Evolutionary conservation across 2,797 vertebrate species (phyloP).

Genomic region (Poliocrania exsul): DNA sequence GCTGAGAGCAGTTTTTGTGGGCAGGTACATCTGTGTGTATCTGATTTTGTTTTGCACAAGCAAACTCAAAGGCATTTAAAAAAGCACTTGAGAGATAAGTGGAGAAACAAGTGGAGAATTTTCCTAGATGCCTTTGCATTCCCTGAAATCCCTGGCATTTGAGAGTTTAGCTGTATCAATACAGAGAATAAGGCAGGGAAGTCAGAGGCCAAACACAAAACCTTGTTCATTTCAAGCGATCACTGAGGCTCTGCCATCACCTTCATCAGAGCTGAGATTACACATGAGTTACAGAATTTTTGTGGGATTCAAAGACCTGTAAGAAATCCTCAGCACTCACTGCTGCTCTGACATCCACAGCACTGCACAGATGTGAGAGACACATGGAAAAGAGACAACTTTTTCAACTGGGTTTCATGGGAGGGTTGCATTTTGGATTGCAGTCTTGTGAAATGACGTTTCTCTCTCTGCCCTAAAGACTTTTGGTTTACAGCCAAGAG

Average conservation of each 20-base stretch:
- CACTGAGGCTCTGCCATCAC: rapidly evolving
- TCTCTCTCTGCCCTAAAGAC: not conserved
- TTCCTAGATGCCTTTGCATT: not conserved
- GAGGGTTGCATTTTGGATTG: not conserved
- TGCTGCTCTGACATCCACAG: not conserved
- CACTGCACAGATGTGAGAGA: not conserved
- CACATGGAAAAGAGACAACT: not conserved
- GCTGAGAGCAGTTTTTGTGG: not conserved
- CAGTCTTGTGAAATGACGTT: not conserved
- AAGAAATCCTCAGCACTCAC: not conserved
- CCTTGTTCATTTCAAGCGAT: not conserved
- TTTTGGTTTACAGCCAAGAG: not conserved
- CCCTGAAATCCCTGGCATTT: not conserved
- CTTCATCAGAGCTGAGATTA: not conserved
- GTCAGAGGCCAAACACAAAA: not conserved
- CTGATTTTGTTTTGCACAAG: not conserved
- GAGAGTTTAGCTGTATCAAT: not conserved
- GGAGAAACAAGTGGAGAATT: not conserved
- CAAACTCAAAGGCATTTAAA: not conserved
- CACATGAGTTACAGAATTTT: not conserved
- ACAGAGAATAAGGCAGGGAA: not conserved
- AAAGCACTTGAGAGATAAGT: not conserved
- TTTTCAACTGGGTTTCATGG: not conserved
- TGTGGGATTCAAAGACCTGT: not conserved
- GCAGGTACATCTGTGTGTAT: not conserved